Conservation (phyloP, 2,888 invertebrate species). For the Alsophila aescularia region DNA sequence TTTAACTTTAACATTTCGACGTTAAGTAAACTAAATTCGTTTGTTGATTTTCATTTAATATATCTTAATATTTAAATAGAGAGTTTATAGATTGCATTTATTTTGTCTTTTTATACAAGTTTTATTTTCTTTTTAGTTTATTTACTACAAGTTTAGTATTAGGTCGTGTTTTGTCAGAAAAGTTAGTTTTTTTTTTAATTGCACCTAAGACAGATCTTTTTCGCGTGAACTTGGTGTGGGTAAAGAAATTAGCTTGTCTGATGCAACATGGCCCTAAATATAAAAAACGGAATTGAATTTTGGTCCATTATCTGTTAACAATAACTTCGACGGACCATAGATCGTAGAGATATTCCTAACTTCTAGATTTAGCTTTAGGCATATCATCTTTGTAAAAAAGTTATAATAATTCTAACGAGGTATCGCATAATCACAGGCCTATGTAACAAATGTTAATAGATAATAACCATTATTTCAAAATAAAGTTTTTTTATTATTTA, state of each 20-base stretch:
- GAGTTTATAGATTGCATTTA: conserved; percentile 82
- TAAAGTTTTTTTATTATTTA: conserved; percentile 72
- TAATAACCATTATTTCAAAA: conserved; percentile 83
- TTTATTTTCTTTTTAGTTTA: conserved; percentile 69
- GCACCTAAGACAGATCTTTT: neutral
- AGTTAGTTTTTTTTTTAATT: neutral
- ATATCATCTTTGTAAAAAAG: conserved; percentile 78
- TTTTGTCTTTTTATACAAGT: conserved; percentile 80
- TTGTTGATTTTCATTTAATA: conserved; percentile 74
- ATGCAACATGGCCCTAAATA: conserved; percentile 43
- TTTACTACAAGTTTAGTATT: conserved; percentile 72
- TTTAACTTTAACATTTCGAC: conserved; percentile 51
- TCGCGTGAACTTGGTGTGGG: conserved; percentile 1
- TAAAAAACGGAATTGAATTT: conserved; percentile 69
- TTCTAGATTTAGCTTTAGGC: conserved; percentile 67
- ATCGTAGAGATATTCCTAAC: conserved; percentile 40
- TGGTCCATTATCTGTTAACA: conserved; percentile 84
- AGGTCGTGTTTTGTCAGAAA: conserved; percentile 26
- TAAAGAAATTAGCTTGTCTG: conserved; percentile 20
- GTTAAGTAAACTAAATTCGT: conserved; percentile 59
- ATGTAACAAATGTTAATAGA: conserved; percentile 82
- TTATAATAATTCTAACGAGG: conserved; percentile 68
- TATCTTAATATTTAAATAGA: conserved; percentile 75
- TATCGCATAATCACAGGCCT: conserved; percentile 76
- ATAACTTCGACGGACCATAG: conserved; percentile 33